Base-by-base conservation (phyloP, 2,113 vertebrate species). In the Plecotus auritus region DNA sequence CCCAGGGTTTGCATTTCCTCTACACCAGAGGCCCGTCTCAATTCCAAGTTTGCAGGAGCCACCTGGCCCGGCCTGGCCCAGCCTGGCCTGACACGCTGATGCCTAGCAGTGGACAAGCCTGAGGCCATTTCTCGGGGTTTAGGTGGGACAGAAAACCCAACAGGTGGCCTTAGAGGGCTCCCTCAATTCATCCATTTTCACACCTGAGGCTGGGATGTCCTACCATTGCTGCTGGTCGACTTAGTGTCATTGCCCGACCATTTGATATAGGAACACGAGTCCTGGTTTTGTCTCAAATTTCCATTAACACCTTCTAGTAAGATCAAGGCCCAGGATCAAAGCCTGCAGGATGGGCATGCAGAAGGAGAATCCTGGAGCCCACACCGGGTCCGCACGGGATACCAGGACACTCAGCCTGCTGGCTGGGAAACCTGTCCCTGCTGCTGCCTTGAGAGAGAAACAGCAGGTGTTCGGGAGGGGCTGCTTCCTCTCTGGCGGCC, bases 301-400 rank as follows among this genome's bases (percentile, higher is more conserved):
- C 18, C 37, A 4, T 61, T 7, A 49, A 59, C 26, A 30, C 20
- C 20, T 83, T 37, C 93, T 42, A 16, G 69, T 61, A 61, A 93
- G 82, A 49, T 83, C 22, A 47, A 74, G 32, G 20, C 37, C n/a
- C n/a, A n/a, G 45, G 54, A 30, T n/a, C 45, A 82, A 18, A 76
- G 85, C 40, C 78, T 28, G 56, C 18, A 51, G 45, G 47, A 42
- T 30, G 23, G 49, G 12, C 18, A 11, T 1, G 20, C 49, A 54
- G 74, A 42, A 80, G 20, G 61, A 37, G 26, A 64, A 30, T 69
- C n/a, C 37, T 5, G 4, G 4, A 93, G 7, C 37, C 42, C 16
- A 12, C 0, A 0, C 42, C 4, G 2, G 9, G 28, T 64, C 16
- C 61, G 64, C 64, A 9, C 4, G 5, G 5, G 7, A 35, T 1